These are phyloP conservation scores for Heliornis fulica DNA, from an alignment of 2,113 vertebrate species.

Conservation along the genomic window DNA sequence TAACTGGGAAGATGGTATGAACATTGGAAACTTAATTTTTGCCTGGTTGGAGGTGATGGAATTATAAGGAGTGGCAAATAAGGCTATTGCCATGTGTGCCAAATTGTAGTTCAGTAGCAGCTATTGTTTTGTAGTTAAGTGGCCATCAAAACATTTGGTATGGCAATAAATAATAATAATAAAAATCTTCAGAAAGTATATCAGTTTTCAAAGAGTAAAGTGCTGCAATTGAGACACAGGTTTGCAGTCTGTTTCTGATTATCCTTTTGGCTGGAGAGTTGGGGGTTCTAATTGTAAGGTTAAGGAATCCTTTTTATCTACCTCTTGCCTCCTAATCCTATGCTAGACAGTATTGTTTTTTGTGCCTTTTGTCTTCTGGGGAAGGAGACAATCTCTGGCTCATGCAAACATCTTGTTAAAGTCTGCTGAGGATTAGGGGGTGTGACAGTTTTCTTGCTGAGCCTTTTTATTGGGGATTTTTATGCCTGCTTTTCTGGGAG, in stretches of 20 bases:
- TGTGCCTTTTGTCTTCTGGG: slow-evolving; percentile 69
- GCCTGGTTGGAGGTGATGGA: slow-evolving; percentile 62
- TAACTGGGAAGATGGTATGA: slow-evolving; percentile 60
- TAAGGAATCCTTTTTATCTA: slow-evolving; percentile 69
- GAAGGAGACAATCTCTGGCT: slow-evolving; percentile 60
- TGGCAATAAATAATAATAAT: not conserved
- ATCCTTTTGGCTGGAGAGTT: slow-evolving; percentile 39
- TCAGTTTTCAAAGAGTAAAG: slow-evolving; percentile 57
- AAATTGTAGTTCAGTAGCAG: slow-evolving; percentile 37
- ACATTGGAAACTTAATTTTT: slow-evolving; percentile 64
- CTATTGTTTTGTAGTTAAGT: slow-evolving; percentile 45
- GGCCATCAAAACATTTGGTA: slow-evolving; percentile 34
- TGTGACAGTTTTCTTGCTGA: slow-evolving; percentile 66
- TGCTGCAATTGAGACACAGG: slow-evolving; percentile 28
- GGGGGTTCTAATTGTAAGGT: slow-evolving; percentile 61
- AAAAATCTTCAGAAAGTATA: slow-evolving; percentile 41
- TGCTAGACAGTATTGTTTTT: slow-evolving; percentile 58
- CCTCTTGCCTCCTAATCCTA: slow-evolving; percentile 62
- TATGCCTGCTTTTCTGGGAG: slow-evolving; percentile 66
- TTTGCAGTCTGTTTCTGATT: slow-evolving; percentile 57
- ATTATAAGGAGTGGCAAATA: slow-evolving; percentile 50
- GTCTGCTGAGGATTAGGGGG: slow-evolving; percentile 71
- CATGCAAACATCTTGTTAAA: slow-evolving; percentile 71
- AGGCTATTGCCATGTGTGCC: slow-evolving; percentile 59
- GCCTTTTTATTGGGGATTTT: slow-evolving; percentile 71